Conservation (phyloP, 2,888 invertebrate genomes). For the Kryphioiulus occultus region DNA sequence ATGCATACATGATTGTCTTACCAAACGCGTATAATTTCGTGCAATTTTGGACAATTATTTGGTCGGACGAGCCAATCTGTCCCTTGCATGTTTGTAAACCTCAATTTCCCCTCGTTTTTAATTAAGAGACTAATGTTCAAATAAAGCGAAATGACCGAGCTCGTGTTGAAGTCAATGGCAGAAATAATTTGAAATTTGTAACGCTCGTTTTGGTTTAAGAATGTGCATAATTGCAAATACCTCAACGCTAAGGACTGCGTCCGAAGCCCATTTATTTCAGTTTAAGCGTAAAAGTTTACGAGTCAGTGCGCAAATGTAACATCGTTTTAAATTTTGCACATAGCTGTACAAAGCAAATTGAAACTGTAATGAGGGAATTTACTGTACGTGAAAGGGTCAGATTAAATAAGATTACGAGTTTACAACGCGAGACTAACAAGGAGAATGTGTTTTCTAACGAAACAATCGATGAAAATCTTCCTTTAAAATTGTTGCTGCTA, state of each 20-base stretch:
- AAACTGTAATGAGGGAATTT: background rate
- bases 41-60: constrained; percentile 14
- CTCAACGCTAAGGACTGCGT: background rate
- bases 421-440: background rate
- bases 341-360: background rate
- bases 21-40: background rate
- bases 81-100: background rate
- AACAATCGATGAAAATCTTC: too few species aligned
- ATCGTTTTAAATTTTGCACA: background rate
- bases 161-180: background rate
- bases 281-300: background rate
- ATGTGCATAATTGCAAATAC: background rate
- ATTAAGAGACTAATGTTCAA: background rate
- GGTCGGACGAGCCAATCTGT: background rate
- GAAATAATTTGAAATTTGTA: constrained; percentile 12
- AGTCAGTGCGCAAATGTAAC: background rate
- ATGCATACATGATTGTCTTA: background rate
- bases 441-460: too few species aligned
- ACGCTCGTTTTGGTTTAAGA: background rate
- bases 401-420: background rate
- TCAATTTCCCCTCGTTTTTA: constrained; percentile 11
- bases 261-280: background rate
- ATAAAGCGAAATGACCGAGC: background rate
- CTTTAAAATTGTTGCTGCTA: background rate
- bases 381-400: background rate